A percentile compares a stretch with the other conserved stretches of the same genome.
phyloP scores from a whole-genome alignment of 1,140 invertebrate species.

The Babylonia areolata region DNA sequence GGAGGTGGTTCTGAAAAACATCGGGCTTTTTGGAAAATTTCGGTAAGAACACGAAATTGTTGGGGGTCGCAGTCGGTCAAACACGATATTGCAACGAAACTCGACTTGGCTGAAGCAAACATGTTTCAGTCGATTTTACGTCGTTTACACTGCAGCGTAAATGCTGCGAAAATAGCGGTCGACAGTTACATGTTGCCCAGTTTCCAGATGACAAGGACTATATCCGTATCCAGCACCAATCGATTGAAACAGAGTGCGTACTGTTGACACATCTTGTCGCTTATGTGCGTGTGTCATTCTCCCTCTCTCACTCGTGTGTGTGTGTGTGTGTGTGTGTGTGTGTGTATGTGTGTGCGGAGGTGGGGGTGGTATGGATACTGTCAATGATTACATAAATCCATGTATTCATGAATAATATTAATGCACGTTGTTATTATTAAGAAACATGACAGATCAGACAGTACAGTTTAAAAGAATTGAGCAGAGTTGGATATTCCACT shows the following conservation, averaged over 20 bases:
- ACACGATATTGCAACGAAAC: not conserved
- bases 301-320: no score
- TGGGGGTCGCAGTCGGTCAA: not conserved
- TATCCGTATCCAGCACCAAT: slow-evolving; percentile 4
- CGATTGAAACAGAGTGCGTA: slow-evolving; percentile 27
- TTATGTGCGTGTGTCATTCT: no score
- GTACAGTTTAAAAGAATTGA: no score
- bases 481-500: no score
- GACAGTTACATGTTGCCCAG: not conserved
- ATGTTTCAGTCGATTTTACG: not conserved
- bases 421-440: no score
- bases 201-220: not conserved
- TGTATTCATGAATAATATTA: no score
- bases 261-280: not conserved
- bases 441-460: no score
- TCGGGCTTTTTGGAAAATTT: not conserved
- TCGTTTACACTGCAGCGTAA: not conserved
- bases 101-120: not conserved
- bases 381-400: no score
- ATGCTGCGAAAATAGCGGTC: not conserved
- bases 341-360: no score
- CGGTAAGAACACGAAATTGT: not conserved
- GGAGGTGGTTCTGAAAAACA: no score
- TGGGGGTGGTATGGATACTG: no score
- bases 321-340: no score